Conservation (phyloP, 1,140 invertebrate species). For the Drosophila novamexicana region DNA sequence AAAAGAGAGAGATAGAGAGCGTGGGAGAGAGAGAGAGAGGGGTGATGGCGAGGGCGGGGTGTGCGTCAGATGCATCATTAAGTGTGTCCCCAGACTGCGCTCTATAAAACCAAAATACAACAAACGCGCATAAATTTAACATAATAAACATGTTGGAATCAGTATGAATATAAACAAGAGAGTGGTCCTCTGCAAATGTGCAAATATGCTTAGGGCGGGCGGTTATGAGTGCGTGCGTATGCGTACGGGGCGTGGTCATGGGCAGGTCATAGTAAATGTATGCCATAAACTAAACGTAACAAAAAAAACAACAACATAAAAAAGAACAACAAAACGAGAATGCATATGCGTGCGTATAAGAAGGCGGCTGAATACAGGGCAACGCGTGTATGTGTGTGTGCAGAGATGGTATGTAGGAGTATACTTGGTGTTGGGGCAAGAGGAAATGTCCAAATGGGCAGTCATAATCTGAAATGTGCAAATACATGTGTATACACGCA, state of each 20-base stretch:
- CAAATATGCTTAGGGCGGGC: slow-evolving; percentile 58
- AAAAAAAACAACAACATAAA: slow-evolving; percentile 62
- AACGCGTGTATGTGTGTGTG: slow-evolving; percentile 4
- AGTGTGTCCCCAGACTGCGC: slow-evolving; percentile 11
- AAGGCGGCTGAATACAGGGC: neutral
- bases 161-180: slow-evolving; percentile 65
- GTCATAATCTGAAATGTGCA: slow-evolving; percentile 66
- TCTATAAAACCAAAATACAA: slow-evolving; percentile 63
- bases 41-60: neutral
- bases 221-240: slow-evolving; percentile 3
- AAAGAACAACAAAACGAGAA: slow-evolving; percentile 59
- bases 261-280: slow-evolving; percentile 46
- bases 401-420: neutral
- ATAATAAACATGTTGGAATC: slow-evolving; percentile 78
- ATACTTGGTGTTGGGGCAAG: slow-evolving; percentile 11
- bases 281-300: slow-evolving; percentile 72
- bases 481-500: slow-evolving; percentile 17
- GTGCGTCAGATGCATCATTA: slow-evolving; percentile 22
- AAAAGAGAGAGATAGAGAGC: neutral
- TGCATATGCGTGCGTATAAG: slow-evolving; percentile 56
- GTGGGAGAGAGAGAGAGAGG: neutral
- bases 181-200: slow-evolving; percentile 43
- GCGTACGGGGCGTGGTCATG: slow-evolving; percentile 28
- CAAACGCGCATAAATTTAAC: slow-evolving; percentile 77
- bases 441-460: slow-evolving; percentile 58